Evolutionary conservation across 1,140 invertebrate species (phyloP).

Genomic region (Sarcophaga bullata): DNA sequence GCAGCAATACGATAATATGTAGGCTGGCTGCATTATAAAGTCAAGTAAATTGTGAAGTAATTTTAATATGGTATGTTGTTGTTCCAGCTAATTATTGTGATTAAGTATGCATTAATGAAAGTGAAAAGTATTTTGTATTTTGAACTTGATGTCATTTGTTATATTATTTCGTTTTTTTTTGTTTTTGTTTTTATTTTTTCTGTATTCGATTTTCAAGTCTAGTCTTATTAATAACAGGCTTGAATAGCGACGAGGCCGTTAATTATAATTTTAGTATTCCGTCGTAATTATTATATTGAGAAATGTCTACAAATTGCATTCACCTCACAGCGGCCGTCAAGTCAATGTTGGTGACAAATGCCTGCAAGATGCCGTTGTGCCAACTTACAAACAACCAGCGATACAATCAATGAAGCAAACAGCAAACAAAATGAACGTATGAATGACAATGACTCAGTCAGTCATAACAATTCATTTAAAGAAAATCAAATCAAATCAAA

Average conservation of each 20-base stretch:
- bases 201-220: not conserved
- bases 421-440: too few species aligned
- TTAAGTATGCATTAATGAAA: conserved; percentile 5
- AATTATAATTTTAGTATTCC: conserved; percentile 4
- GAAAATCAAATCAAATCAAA: too few species aligned
- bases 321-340: not conserved
- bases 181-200: not conserved
- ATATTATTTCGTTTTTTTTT: not conserved
- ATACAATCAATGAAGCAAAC: not conserved
- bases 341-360: not conserved
- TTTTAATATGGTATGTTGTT: not conserved
- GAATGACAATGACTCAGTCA: too few species aligned
- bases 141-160: not conserved
- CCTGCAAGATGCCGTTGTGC: not conserved
- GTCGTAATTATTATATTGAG: not conserved
- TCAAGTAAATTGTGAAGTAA: too few species aligned
- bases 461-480: too few species aligned
- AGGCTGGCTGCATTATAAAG: too few species aligned
- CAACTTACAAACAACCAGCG: not conserved
- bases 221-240: not conserved
- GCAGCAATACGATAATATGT: too few species aligned
- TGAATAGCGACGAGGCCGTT: not conserved
- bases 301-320: conserved; percentile 8
- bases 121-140: not conserved
- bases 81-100: conserved; percentile 1